Evolutionary conservation across 2,113 vertebrate genomes (phyloP), one percentile per base, ranked within the genome.

Genomic region (Danionella cerebrum): DNA sequence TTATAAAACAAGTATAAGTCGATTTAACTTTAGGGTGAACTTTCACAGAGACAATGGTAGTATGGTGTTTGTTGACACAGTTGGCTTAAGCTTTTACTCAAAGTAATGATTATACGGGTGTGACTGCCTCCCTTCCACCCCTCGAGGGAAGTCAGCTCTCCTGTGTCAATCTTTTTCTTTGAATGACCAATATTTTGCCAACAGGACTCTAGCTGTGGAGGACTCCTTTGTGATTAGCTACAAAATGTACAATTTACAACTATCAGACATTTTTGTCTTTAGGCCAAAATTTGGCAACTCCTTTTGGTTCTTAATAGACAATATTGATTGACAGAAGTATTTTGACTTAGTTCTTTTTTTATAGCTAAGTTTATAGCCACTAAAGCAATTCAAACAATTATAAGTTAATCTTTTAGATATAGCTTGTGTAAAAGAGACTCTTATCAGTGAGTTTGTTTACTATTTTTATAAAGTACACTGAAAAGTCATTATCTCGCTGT

Each of bases 391-490:
- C 60, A 60, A 55, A 51, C 69, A 31, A 48, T 27, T 75, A 62
- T 3, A 22, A 19, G 71, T 77, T 76, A 65, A 64, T 73, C 65
- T 25, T 27, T 63, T 55, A 71, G 78, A 86, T 82, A 72, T 50
- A 69, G 29, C 50, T 62, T 48, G 44, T 25, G 11, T 9, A 22
- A 53, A 67, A 59, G 60, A 62, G 9, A 16, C 13, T 18, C 52
- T 53, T 70, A 74, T 74, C 72, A 6, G 13, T 33, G 21, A 24
- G 16, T 44, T 53, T 16, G 3, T 44, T 14, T 52, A n/a, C 54
- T 0, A 14, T n/a, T 70, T 84, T 84, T 85, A 63, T n/a, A 47
- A 33, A 76, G 38, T 69, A 84, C 78, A 81, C 59, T 76, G 12
- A 53, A 50, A 59, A 53, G 57, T 50, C 47, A 75, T n/a, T n/a